A percentile compares a stretch with the other conserved stretches of the same genome.
Conservation (phyloP, 2,797 vertebrate genomes). For the Danio aesculapii region DNA sequence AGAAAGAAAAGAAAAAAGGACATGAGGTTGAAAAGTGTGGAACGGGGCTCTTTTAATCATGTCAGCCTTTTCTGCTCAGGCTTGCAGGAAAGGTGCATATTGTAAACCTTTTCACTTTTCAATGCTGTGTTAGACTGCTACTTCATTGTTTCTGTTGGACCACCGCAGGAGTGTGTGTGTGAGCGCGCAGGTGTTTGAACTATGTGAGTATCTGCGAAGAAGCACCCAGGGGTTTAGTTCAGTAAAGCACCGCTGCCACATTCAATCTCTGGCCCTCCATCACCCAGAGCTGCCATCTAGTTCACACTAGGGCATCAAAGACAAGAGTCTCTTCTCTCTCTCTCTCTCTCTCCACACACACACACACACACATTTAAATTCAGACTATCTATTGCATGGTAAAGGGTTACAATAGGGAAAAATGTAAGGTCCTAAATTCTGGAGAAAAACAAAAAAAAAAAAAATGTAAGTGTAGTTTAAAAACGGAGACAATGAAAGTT, state of each 20-base stretch:
- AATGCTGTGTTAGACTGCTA: background rate
- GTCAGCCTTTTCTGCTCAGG: background rate
- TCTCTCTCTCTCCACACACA: background rate
- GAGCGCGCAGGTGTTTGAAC: conserved; percentile 43
- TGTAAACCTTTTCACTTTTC: background rate
- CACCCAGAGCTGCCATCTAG: conserved; percentile 33
- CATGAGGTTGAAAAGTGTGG: background rate
- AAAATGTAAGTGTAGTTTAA: no score
- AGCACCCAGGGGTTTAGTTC: conserved; percentile 40
- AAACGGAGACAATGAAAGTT: background rate
- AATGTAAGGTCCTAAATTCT: background rate
- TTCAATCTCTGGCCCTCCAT: conserved; percentile 41
- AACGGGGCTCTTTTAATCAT: background rate
- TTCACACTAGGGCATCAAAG: conserved; percentile 19
- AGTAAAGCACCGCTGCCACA: conserved; percentile 48
- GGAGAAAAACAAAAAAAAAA: background rate
- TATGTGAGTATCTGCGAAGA: conserved; percentile 15
- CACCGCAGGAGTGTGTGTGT: background rate
- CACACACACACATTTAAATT: background rate
- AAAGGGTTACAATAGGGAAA: background rate
- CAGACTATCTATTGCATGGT: background rate
- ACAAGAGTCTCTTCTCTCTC: background rate
- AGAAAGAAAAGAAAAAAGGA: background rate
- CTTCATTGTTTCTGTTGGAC: conserved; percentile 12
- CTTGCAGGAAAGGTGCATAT: conserved; percentile 9